Evolutionary conservation across 2,797 vertebrate genomes (phyloP), one percentile per base, ranked within the genome.

Genomic region (Acrossocheilus wenchowensis): DNA sequence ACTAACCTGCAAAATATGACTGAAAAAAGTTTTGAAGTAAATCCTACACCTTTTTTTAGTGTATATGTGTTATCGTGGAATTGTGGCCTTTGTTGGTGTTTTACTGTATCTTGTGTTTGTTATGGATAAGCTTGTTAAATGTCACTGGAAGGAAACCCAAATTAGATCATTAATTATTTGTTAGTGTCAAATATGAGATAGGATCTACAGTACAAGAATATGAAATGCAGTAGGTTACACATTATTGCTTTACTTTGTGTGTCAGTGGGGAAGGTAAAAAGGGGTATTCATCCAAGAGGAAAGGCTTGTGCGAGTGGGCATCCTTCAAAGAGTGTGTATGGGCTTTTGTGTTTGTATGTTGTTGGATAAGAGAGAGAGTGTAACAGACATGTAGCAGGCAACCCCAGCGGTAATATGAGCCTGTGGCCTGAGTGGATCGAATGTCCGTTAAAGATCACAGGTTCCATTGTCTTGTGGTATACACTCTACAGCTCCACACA

Each of bases 381-480:
- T 87, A 90, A 92, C 93, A 94, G 92, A 90, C 86, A 85, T 90
- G 52, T 90, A 91, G 91, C 90, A 90, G 92, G 93, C 85, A 87
- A 90, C 85, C 85, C 90, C 91, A 89, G 26, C 80, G 68, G 95
- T 94, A 95, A 96, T 80, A 75, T 75, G 92, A 96, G 87, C 92
- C 92, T 86, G 89, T 91, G 90, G 90, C 88, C 90, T 90, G 80
- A 89, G 54, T 78, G 89, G 92, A 94, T 96, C 92, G 90, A 90
- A 91, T 96, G 89, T 94, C 91, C 23, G 90, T 94, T 92, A 93
- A 92, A 95, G 94, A 94, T 96, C 95, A 94, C 85, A 90, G 90
- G 92, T 92, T 89, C 92, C 91, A 92, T 95, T 95, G 92, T 95
- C 91, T 92, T 90, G 89, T 91, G 88, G 87, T 83, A 89, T 90